Conservation (phyloP, 2,113 vertebrate species). For the Petrocephalus zakoni region DNA sequence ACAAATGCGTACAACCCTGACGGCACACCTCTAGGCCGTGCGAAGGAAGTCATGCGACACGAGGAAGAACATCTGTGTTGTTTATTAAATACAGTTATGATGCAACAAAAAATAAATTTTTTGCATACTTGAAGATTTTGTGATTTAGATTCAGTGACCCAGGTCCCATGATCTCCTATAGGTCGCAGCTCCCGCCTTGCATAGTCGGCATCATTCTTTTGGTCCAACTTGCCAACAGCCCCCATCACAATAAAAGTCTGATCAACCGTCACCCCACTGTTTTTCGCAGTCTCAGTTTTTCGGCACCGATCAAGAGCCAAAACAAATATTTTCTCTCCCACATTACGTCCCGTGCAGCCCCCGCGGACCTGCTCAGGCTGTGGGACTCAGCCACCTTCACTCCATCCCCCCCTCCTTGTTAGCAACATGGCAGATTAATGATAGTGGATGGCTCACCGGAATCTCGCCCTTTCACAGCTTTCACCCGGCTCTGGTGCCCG, state of each 20-base stretch:
- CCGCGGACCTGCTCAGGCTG: neutral
- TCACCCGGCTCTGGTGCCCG: too few species aligned
- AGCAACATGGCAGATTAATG: neutral
- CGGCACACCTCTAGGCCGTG: neutral
- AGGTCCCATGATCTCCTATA: neutral
- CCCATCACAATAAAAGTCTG: neutral
- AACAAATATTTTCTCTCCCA: neutral
- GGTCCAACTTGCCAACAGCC: neutral
- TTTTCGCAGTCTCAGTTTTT: neutral
- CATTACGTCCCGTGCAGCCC: neutral
- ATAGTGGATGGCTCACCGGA: neutral
- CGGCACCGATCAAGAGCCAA: neutral
- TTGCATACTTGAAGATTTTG: neutral
- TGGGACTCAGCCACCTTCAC: neutral
- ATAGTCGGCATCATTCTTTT: neutral
- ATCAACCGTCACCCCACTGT: neutral
- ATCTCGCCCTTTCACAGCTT: too few species aligned
- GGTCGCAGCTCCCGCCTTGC: neutral
- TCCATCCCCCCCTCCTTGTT: neutral
- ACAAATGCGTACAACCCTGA: neutral
- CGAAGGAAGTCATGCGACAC: neutral
- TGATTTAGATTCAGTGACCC: neutral
- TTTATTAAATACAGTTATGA: neutral
- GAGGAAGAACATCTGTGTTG: neutral
- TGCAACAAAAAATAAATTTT: neutral